phyloP scores from a whole-genome alignment of 2,888 invertebrate species.

The Trachelus troglodyta region DNA sequence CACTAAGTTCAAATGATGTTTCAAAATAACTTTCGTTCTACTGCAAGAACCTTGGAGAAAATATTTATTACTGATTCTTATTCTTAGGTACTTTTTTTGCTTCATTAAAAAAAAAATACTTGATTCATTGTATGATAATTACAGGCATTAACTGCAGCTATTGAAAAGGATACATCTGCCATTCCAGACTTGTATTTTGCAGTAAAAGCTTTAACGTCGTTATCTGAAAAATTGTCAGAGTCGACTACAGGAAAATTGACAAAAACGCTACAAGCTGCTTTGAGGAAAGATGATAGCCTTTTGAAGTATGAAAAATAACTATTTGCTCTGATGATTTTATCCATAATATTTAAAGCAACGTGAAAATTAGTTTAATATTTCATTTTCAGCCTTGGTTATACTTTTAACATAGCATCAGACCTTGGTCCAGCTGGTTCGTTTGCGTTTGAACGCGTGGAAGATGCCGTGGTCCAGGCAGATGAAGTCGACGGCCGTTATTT shows the following conservation, averaged over 20 bases:
- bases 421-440: slow-evolving; percentile 77
- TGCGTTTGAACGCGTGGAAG: slow-evolving; percentile 83
- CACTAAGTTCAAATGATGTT: slow-evolving; percentile 40
- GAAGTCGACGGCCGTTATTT: slow-evolving; percentile 90
- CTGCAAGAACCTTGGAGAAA: slow-evolving; percentile 49
- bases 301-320: slow-evolving; percentile 69
- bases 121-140: slow-evolving; percentile 9
- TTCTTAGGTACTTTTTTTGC: neutral
- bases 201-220: slow-evolving; percentile 74
- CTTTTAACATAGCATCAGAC: slow-evolving; percentile 84
- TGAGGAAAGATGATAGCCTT: slow-evolving; percentile 88
- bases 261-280: slow-evolving; percentile 78
- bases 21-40: slow-evolving; percentile 55
- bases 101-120: slow-evolving; percentile 14
- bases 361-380: slow-evolving; percentile 14
- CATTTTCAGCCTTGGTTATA: slow-evolving; percentile 80
- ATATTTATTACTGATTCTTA: slow-evolving; percentile 27
- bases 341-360: neutral
- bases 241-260: slow-evolving; percentile 73
- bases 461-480: slow-evolving; percentile 94
- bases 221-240: slow-evolving; percentile 76
- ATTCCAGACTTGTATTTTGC: slow-evolving; percentile 81
- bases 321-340: slow-evolving; percentile 8
- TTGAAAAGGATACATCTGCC: slow-evolving; percentile 77
- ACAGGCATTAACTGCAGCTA: slow-evolving; percentile 66